These are phyloP conservation scores for Phasia obesa DNA, from an alignment of 2,888 invertebrate species.

Conservation along the genomic window DNA sequence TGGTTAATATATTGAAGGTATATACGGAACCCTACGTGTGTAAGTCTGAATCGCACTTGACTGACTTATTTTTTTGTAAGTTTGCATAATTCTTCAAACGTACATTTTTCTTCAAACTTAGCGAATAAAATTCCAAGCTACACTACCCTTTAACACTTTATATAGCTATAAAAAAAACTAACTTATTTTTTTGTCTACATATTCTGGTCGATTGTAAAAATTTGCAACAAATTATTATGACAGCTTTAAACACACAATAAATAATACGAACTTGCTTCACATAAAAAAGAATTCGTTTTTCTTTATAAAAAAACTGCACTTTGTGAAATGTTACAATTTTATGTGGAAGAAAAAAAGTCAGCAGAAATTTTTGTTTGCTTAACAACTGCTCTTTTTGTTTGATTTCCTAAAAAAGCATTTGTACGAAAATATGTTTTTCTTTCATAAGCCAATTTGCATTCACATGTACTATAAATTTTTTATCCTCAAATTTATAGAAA, in stretches of 20 bases:
- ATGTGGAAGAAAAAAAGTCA: conserved; percentile 11
- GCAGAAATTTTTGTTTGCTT: conserved; percentile 28
- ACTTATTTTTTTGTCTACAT: background rate
- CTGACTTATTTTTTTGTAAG: no score
- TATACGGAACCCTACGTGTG: no score
- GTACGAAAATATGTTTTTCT: conserved; percentile 39
- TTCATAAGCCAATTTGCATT: conserved; percentile 52
- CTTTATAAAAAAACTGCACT: conserved; percentile 44
- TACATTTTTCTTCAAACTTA: no score
- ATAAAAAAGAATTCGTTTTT: conserved; percentile 2
- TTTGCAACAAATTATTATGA: conserved; percentile 63
- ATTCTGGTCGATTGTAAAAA: conserved; percentile 36
- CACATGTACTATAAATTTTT: conserved; percentile 36
- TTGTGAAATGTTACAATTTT: conserved; percentile 49
- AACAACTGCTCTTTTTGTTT: conserved; percentile 38
- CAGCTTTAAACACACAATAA: conserved; percentile 57
- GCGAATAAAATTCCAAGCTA: no score
- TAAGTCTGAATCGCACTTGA: no score
- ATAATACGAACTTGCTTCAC: conserved; percentile 2
- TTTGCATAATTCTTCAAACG: no score
- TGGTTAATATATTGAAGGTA: no score
- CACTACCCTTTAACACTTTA: no score
- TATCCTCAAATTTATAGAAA: conserved; percentile 13
- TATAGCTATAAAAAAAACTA: background rate
- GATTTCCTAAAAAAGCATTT: conserved; percentile 19